Percentiles rank a stretch among this genome's conserved stretches.
Evolutionary conservation across 2,113 vertebrate genomes (phyloP).

Genomic region (Tretioscincus oriximinensis): DNA sequence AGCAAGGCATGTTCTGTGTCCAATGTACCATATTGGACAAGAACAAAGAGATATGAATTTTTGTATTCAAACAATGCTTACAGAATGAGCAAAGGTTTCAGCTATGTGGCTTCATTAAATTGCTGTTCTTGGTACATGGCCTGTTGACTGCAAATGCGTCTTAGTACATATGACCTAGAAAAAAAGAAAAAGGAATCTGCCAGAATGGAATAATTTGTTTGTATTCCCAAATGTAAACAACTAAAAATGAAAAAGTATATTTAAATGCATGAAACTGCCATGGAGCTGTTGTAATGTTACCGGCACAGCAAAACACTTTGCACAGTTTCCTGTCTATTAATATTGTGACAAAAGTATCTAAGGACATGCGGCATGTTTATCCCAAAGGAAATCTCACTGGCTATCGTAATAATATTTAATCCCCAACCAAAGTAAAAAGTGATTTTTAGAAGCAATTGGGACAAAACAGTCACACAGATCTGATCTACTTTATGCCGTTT

Average conservation of each 20-base stretch:
- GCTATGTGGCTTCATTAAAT: conserved; percentile 15
- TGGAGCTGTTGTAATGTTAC: background rate
- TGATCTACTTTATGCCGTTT: background rate
- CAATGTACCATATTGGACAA: too few species aligned
- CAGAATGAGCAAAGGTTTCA: conserved; percentile 18
- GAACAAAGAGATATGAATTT: too few species aligned
- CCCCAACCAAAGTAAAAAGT: background rate
- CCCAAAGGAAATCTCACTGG: background rate
- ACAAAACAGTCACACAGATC: background rate
- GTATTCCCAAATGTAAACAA: conserved; percentile 4
- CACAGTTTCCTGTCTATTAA: background rate
- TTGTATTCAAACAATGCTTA: background rate
- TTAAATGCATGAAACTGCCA: background rate
- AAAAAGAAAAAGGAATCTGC: background rate
- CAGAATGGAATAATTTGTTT: conserved; percentile 9
- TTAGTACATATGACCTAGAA: background rate
- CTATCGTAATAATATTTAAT: background rate
- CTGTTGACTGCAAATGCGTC: background rate
- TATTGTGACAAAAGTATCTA: background rate
- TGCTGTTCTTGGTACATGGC: conserved; percentile 30
- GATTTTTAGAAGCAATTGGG: background rate
- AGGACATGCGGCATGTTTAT: background rate
- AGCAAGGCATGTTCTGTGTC: too few species aligned
- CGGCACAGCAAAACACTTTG: background rate
- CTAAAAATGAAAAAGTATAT: background rate